Evolutionary conservation across 2,113 vertebrate genomes (phyloP).

Genomic region (Merops nubicus): DNA sequence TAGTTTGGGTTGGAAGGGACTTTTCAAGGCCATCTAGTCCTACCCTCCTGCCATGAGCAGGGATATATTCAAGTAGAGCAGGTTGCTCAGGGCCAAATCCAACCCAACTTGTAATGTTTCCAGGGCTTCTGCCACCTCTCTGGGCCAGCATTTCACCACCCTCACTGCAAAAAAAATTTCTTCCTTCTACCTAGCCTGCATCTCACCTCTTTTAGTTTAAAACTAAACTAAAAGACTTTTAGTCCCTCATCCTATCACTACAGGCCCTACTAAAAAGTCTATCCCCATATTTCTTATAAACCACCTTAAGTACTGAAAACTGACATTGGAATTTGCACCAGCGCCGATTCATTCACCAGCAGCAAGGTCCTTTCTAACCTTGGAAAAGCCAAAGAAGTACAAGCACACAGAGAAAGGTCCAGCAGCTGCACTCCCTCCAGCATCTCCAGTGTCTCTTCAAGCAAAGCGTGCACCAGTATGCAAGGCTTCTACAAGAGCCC

Average conservation of each 20-base stretch:
- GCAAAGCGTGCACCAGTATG: not conserved
- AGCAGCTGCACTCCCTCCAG: not conserved
- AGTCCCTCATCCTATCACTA: not conserved
- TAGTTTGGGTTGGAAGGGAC: not conserved
- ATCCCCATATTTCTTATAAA: not conserved
- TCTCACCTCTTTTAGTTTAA: not conserved
- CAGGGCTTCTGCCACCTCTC: not conserved
- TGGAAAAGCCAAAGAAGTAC: not conserved
- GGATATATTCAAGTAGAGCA: not conserved
- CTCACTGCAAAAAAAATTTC: not conserved
- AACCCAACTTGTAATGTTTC: not conserved
- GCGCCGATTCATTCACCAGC: not conserved
- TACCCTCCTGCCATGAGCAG: not conserved
- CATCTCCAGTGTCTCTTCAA: not conserved
- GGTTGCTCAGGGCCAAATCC: not conserved
- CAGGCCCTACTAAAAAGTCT: not conserved
- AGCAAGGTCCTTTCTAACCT: not conserved
- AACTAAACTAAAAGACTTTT: too few relatives aligned
- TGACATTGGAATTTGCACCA: not conserved
- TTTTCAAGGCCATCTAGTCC: not conserved
- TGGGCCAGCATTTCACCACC: not conserved
- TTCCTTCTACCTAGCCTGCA: not conserved
- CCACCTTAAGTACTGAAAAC: not conserved
- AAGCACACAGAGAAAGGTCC: not conserved
- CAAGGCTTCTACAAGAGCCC: not conserved